These are phyloP conservation scores for Tachysurus fulvidraco DNA, from an alignment of 2,113 vertebrate genomes.

Conservation along the genomic window DNA sequence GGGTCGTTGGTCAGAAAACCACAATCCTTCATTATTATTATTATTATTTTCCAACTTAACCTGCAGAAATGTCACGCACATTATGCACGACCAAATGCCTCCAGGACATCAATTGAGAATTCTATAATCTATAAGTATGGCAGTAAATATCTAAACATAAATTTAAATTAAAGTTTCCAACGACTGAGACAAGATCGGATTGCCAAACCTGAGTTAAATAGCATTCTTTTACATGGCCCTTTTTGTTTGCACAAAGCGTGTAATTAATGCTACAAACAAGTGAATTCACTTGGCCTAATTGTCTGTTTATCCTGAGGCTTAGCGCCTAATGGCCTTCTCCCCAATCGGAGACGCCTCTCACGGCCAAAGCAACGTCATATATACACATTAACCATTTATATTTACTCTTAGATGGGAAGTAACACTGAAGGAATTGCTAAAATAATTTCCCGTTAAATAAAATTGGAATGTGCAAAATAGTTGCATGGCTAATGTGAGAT, in stretches of 20 bases:
- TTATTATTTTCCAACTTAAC: neutral
- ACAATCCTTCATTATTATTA: neutral
- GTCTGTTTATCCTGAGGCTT: slow-evolving; percentile 59
- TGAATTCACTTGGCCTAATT: slow-evolving; percentile 62
- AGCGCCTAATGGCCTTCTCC: slow-evolving; percentile 56
- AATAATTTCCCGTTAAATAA: neutral
- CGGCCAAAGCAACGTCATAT: slow-evolving; percentile 23
- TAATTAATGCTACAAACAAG: slow-evolving; percentile 63
- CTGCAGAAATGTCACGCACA: neutral
- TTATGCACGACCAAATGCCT: neutral
- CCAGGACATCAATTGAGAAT: neutral
- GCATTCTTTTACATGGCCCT: slow-evolving; percentile 55
- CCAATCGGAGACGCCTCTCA: slow-evolving; percentile 43
- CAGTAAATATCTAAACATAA: neutral
- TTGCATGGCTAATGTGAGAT: slow-evolving; percentile 23
- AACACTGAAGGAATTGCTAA: neutral
- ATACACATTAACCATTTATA: slow-evolving; percentile 13
- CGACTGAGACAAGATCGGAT: slow-evolving; percentile 30
- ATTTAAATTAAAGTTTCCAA: slow-evolving; percentile 21
- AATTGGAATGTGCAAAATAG: neutral
- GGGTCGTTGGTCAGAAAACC: neutral
- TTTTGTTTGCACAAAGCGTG: slow-evolving; percentile 60
- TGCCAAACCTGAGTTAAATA: slow-evolving; percentile 49
- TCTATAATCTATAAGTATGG: neutral
- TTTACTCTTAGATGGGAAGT: neutral